These are phyloP conservation scores for Hozukius guyotensis DNA, from an alignment of 2,797 vertebrate species.

Conservation along the genomic window DNA sequence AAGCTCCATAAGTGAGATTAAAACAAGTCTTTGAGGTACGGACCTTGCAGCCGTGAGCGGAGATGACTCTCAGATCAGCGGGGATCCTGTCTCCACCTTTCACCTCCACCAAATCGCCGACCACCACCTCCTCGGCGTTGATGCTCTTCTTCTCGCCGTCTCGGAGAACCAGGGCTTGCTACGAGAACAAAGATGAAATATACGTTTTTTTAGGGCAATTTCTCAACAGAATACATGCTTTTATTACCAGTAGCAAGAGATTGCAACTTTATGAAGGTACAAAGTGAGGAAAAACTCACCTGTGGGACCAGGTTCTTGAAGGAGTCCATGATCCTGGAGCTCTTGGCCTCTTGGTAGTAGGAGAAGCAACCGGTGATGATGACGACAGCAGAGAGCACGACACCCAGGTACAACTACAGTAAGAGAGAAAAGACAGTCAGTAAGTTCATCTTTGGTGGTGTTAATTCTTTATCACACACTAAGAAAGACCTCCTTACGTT, in stretches of 20 bases:
- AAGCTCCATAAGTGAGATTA: not conserved
- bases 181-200: not conserved
- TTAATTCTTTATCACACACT: no score
- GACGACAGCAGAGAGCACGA: conserved; percentile 94
- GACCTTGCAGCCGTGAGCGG: conserved; percentile 95
- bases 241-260: not conserved
- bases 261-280: not conserved
- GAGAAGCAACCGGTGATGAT: conserved; percentile 99
- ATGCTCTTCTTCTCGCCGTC: conserved; percentile 94
- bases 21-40: not conserved
- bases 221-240: rapidly evolving
- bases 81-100: conserved; percentile 97
- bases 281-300: conserved; percentile 69
- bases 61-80: conserved; percentile 91
- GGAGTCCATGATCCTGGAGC: conserved; percentile 98
- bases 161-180: conserved; percentile 97
- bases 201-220: not conserved
- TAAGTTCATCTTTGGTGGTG: not conserved
- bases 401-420: conserved; percentile 89
- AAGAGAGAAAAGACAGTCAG: not conserved
- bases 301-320: conserved; percentile 98
- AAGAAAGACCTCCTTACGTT: conserved; percentile 75
- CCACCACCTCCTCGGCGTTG: conserved; percentile 93
- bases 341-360: conserved; percentile 98
- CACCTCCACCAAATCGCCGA: conserved; percentile 94